These are phyloP conservation scores for Leptarthrus brevirostris DNA, from an alignment of 2,888 invertebrate species.

Conservation along the genomic window DNA sequence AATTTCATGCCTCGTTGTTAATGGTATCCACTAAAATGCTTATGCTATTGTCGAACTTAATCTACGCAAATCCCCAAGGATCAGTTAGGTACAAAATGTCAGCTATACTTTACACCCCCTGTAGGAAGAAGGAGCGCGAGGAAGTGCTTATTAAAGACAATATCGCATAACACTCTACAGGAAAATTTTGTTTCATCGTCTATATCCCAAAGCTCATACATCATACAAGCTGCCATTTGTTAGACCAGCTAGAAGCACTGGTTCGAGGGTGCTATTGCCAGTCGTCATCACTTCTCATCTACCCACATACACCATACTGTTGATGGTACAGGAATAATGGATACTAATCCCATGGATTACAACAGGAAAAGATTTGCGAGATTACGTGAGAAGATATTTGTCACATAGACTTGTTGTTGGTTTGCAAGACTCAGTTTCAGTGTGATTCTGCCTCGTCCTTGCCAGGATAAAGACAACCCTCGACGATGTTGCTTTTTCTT, in stretches of 20 bases:
- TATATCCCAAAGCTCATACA: constrained; percentile 35
- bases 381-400: constrained; percentile 53
- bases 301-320: constrained; percentile 11
- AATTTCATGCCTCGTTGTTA: no score
- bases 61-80: background rate
- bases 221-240: constrained; percentile 50
- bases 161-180: constrained; percentile 1
- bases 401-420: constrained; percentile 50
- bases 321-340: constrained; percentile 50
- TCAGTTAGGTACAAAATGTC: background rate
- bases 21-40: no score
- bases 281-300: constrained; percentile 34
- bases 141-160: background rate
- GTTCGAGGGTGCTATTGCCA: constrained; percentile 28
- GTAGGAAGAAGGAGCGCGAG: background rate
- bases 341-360: constrained; percentile 52
- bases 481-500: background rate
- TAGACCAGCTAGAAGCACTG: constrained; percentile 25
- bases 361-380: constrained; percentile 53
- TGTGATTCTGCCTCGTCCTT: constrained; percentile 8
- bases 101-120: no score
- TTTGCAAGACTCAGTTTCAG: background rate
- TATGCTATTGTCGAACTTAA: background rate
- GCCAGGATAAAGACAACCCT: background rate
- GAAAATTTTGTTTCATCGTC: constrained; percentile 26